Evolutionary conservation across 30 jellyfish, hydroid and myxozoan genomes (phyloP).

Genomic region (Haliclystus octoradiatus): DNA sequence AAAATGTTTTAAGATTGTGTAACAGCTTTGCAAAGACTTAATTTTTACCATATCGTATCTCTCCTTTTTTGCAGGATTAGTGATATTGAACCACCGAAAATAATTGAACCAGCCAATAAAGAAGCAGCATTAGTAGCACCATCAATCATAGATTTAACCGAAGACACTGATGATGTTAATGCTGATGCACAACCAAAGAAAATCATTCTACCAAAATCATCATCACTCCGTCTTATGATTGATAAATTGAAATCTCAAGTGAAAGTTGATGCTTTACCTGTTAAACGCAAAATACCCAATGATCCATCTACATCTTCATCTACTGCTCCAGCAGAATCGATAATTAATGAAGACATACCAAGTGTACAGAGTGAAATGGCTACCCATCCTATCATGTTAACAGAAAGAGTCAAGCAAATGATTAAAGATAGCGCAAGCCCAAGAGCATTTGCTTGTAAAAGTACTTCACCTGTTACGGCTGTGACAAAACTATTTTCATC

Average conservation of each 20-base stretch:
- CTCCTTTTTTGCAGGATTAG: too few species aligned
- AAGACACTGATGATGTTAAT: background rate
- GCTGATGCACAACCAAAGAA: background rate
- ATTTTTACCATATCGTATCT: too few species aligned
- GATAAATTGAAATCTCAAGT: background rate
- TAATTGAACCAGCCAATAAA: too few species aligned
- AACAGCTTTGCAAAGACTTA: too few species aligned
- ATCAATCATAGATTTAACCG: background rate
- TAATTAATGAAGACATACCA: background rate
- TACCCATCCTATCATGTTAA: background rate
- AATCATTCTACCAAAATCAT: background rate
- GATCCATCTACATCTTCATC: background rate
- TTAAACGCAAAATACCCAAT: background rate
- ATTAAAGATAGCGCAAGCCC: background rate
- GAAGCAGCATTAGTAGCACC: too few species aligned
- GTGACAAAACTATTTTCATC: constrained; percentile 50
- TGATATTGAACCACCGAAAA: too few species aligned
- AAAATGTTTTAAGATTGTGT: too few species aligned
- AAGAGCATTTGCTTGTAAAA: constrained; percentile 10
- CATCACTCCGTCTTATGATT: background rate
- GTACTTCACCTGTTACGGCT: background rate
- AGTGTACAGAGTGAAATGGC: background rate
- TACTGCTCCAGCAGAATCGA: background rate
- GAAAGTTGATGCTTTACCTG: background rate
- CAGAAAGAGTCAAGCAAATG: background rate